These are phyloP conservation scores for Halictus ligatus DNA, from an alignment of 2,888 invertebrate genomes.

Conservation along the genomic window DNA sequence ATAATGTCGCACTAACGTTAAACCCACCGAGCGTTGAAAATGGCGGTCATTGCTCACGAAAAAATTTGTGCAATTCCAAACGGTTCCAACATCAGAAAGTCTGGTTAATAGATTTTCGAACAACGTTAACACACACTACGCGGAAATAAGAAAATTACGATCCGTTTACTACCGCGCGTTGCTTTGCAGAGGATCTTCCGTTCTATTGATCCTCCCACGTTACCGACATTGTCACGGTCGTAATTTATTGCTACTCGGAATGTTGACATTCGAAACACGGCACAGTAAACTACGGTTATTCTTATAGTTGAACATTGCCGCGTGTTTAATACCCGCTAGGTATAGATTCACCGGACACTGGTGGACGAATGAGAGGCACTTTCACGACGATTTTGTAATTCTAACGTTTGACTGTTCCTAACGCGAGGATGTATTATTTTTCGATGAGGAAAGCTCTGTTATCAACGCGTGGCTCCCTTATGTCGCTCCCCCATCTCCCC, in stretches of 20 bases:
- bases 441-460: not conserved
- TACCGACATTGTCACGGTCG: not conserved
- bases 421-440: not conserved
- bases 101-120: not conserved
- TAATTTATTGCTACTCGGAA: not conserved
- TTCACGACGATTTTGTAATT: not conserved
- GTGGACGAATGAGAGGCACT: not conserved
- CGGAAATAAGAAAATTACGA: not conserved
- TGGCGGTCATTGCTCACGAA: too few species aligned
- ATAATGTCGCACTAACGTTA: too few species aligned
- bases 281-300: not conserved
- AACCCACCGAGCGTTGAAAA: too few species aligned
- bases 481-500: too few species aligned
- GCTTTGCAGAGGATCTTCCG: not conserved
- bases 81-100: too few species aligned
- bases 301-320: not conserved
- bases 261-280: not conserved
- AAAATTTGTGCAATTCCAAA: too few species aligned
- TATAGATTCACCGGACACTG: not conserved
- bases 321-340: not conserved
- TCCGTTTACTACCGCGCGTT: not conserved
- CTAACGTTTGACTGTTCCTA: not conserved
- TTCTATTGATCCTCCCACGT: not conserved
- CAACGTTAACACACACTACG: not conserved
- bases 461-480: too few species aligned